Evolutionary conservation across 1,140 invertebrate species (phyloP), one percentile per base, ranked within the genome.

Genomic region (Diorhabda elongata): DNA sequence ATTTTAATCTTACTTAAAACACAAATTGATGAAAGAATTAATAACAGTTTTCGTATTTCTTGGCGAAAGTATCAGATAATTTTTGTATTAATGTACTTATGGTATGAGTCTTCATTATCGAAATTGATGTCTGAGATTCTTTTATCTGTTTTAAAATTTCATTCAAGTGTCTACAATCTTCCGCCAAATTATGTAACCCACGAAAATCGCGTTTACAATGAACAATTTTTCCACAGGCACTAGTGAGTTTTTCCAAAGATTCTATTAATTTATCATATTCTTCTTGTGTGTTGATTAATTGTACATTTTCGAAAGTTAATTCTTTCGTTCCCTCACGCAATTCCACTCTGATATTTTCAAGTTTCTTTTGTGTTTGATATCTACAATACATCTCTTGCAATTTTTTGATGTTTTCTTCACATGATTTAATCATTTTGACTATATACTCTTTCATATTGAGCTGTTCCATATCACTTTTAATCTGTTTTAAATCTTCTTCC

Each of bases 181-280:
- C 6, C 41, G 69, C 65, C 4, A 71, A 64, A 41, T 64, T 42
- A 58, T 71, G 9, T 7, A 71, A 47, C 45, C 61, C 66, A 8
- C 56, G 7, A 45, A 71, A 67, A 56, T 71, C 61, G n/a, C 43
- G 47, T 7, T 45, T 45, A 44, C 56, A 64, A 43, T 68, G 64
- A 8, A 67, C 3, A 64, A 71, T 64, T 66, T 64, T 71, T 57
- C 47, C 56, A 8, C 62, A 7, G 0, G 57, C 11, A 45, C n/a
- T 7, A 4, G 44, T 58, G 4, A 71, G 57, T 45, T 52, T 65
- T 4, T 58, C 26, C 44, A 71, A 64, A 3, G 60, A 43, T 3
- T 26, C 44, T 5, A 71, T 61, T 52, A 71, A 64, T 7, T 66
- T 56, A 63, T 71, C 60, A 71, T 69, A 71, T 58, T 71, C 67